A percentile compares a stretch with the other conserved stretches of the same genome.
Conservation (phyloP, 2,888 invertebrate species). For the Orthosia gothica region DNA sequence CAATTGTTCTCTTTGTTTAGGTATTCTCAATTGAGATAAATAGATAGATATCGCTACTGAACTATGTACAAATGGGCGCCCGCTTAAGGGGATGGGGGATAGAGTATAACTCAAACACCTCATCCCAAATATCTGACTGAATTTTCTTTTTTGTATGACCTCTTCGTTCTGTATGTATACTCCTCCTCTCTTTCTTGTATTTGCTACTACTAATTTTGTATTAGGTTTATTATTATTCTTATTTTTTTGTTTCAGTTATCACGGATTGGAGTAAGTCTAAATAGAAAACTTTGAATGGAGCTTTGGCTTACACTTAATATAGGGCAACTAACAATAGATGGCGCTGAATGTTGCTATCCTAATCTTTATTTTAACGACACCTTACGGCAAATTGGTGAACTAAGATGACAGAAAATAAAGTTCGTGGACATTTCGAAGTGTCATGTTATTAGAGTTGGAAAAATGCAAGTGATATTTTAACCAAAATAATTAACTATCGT, state of each 20-base stretch:
- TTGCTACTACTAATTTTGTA: not conserved
- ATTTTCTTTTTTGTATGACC: not conserved
- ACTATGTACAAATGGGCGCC: slow-evolving; percentile 1
- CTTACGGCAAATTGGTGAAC: slow-evolving; percentile 31
- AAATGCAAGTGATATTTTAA: not conserved
- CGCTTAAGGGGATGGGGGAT: not conserved
- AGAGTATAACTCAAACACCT: not conserved
- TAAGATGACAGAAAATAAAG: not conserved
- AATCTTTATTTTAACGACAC: slow-evolving; percentile 17
- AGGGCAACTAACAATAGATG: slow-evolving; percentile 43
- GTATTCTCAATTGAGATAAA: slow-evolving; percentile 10
- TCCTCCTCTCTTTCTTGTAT: not conserved
- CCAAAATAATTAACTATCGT: not conserved
- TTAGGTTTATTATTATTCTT: not conserved
- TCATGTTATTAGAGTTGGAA: not conserved
- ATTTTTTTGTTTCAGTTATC: slow-evolving; percentile 56
- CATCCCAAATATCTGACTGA: not conserved
- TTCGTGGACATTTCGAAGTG: not conserved
- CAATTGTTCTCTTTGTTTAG: slow-evolving; percentile 27
- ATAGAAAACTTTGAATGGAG: not conserved
- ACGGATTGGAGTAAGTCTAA: slow-evolving; percentile 52
- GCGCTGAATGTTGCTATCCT: not conserved
- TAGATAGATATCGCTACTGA: not conserved
- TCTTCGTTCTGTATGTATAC: too few relatives aligned
- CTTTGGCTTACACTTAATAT: not conserved